Percentiles rank a stretch among this genome's conserved stretches.
These are phyloP conservation scores for Pachycephus smyrnensis DNA, from an alignment of 2,888 invertebrate genomes.

Conservation along the genomic window DNA sequence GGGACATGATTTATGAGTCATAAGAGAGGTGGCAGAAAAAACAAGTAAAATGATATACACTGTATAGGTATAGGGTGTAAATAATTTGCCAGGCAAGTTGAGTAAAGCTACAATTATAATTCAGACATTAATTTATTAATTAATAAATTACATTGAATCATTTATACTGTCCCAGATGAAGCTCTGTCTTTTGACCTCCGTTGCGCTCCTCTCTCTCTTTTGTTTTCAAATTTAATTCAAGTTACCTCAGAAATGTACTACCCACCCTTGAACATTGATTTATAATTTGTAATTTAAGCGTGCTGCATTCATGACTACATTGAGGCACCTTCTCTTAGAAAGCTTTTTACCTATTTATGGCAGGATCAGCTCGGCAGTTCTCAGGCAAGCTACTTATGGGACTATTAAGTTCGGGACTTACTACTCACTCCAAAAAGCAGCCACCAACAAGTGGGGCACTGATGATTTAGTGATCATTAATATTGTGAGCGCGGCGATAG, in stretches of 20 bases:
- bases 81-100: background rate
- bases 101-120: background rate
- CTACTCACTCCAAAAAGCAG: constrained; percentile 84
- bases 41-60: background rate
- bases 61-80: background rate
- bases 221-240: background rate
- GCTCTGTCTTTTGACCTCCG: background rate
- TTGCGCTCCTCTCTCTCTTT: background rate
- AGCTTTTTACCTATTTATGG: constrained; percentile 8
- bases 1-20: background rate
- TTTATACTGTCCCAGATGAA: background rate
- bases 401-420: constrained; percentile 97
- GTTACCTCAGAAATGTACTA: background rate
- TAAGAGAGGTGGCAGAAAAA: background rate
- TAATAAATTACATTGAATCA: background rate
- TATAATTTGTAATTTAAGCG: background rate
- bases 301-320: background rate
- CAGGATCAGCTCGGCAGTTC: constrained; percentile 92
- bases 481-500: constrained; percentile 85
- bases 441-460: constrained; percentile 57
- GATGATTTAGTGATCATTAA: constrained; percentile 69
- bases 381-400: constrained; percentile 94
- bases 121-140: background rate
- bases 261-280: background rate
- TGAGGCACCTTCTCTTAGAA: background rate